A percentile compares a stretch with the other conserved stretches of the same genome.
phyloP scores from a whole-genome alignment of 2,888 invertebrate genomes.

The Folsomia candida region DNA sequence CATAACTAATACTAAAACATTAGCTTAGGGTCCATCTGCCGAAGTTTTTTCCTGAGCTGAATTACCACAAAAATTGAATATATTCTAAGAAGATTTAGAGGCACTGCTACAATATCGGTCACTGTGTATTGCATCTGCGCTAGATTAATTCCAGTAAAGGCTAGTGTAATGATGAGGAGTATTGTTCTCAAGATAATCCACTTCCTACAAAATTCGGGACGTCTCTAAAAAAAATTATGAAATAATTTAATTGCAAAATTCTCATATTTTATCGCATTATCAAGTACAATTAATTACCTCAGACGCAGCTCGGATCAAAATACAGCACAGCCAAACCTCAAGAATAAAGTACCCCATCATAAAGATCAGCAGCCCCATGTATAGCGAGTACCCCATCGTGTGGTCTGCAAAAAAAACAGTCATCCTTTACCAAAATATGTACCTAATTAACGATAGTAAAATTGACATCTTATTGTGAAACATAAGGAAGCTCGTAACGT shows the following conservation, averaged over 20 bases:
- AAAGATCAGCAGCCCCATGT: slow-evolving; percentile 24
- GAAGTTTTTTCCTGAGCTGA: slow-evolving; percentile 35
- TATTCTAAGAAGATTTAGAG: slow-evolving; percentile 32
- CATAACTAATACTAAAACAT: neutral
- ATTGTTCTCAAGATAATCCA: slow-evolving; percentile 33
- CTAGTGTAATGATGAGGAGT: slow-evolving; percentile 31
- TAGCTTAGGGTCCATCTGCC: slow-evolving; percentile 35
- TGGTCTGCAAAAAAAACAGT: no score
- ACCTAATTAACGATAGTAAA: slow-evolving; percentile 15
- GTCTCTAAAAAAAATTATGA: slow-evolving; percentile 25
- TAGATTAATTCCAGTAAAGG: slow-evolving; percentile 32
- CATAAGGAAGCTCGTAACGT: no score
- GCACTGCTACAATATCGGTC: slow-evolving; percentile 34
- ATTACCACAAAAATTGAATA: slow-evolving; percentile 36
- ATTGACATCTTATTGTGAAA: no score
- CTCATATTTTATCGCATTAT: neutral
- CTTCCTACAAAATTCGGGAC: slow-evolving; percentile 33
- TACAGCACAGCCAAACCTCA: slow-evolving; percentile 40
- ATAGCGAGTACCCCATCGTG: slow-evolving; percentile 35
- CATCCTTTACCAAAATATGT: slow-evolving; percentile 23
- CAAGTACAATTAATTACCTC: no score
- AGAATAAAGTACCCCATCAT: slow-evolving; percentile 38
- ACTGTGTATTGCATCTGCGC: slow-evolving; percentile 39
- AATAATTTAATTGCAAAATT: slow-evolving; percentile 2
- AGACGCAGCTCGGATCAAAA: slow-evolving; percentile 34